Evolutionary conservation across 1,140 invertebrate species (phyloP).

Genomic region (Hyphantria cunea): DNA sequence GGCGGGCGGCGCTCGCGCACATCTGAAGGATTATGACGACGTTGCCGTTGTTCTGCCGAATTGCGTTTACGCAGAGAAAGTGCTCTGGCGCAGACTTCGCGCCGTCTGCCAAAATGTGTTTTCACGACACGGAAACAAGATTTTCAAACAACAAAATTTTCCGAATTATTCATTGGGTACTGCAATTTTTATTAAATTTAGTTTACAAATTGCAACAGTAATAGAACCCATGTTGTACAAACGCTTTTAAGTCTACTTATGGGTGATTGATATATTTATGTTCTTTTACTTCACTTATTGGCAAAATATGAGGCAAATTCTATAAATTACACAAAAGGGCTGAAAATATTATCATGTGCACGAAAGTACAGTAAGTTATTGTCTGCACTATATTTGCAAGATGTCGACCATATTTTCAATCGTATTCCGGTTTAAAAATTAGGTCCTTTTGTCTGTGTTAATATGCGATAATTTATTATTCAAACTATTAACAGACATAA

Average conservation of each 20-base stretch:
- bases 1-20: conserved; percentile 57
- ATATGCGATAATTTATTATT: conserved; percentile 1
- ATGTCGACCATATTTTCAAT: conserved; percentile 2
- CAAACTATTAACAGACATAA: conserved; percentile 18
- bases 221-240: too few species aligned
- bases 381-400: too few species aligned
- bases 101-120: conserved; percentile 77
- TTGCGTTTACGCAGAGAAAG: conserved; percentile 74
- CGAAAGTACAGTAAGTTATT: too few species aligned
- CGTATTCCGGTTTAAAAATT: conserved; percentile 5
- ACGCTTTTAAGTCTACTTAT: too few species aligned
- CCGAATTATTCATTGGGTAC: conserved; percentile 56
- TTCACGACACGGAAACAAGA: conserved; percentile 75
- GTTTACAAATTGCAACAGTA: too few species aligned
- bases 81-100: conserved; percentile 73
- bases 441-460: neutral
- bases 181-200: conserved; percentile 36
- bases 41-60: conserved; percentile 36
- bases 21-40: conserved; percentile 59
- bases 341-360: too few species aligned
- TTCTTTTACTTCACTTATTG: too few species aligned
- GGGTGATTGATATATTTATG: too few species aligned
- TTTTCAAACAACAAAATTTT: conserved; percentile 75
- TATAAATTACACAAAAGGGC: too few species aligned
- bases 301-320: too few species aligned